These are phyloP conservation scores for Globodera rostochiensis DNA, from an alignment of 1,140 invertebrate genomes.

Conservation along the genomic window DNA sequence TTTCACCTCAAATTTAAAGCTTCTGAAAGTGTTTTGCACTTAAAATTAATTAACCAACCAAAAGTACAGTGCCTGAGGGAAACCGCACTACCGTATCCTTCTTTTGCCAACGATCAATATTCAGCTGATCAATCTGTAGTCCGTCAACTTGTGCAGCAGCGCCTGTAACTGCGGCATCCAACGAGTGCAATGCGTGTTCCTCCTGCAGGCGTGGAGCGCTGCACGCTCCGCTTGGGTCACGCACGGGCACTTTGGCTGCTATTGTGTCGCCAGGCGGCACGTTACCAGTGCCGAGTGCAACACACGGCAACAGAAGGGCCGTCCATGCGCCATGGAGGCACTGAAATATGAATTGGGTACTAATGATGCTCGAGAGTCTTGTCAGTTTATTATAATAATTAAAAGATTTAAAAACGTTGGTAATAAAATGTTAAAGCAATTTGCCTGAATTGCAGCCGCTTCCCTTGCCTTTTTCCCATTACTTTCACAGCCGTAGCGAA, in stretches of 20 bases:
- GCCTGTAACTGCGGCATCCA: not conserved
- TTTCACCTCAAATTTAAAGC: constrained; percentile 37
- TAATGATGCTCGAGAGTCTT: no score
- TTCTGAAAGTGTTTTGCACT: no score
- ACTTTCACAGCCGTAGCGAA: constrained; percentile 40
- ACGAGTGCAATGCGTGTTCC: constrained; percentile 4
- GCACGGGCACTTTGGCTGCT: not conserved
- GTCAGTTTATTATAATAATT: no score
- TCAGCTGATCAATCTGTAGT: not conserved
- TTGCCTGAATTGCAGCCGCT: constrained; percentile 22
- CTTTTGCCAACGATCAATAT: not conserved
- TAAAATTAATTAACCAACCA: not conserved
- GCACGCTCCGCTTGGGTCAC: constrained; percentile 9
- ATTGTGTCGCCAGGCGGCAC: not conserved
- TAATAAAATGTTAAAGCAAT: not conserved
- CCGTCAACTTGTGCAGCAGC: not conserved
- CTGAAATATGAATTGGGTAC: not conserved
- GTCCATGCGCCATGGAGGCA: constrained; percentile 18
- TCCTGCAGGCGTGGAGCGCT: not conserved
- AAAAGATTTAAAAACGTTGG: no score
- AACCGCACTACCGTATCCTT: constrained; percentile 9
- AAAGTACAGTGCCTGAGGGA: constrained; percentile 6
- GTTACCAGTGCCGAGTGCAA: not conserved
- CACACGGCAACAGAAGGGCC: constrained; percentile 22
- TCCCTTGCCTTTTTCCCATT: not conserved